These are phyloP conservation scores for Zapus hudsonius DNA, from an alignment of 2,113 vertebrate species.

Conservation along the genomic window DNA sequence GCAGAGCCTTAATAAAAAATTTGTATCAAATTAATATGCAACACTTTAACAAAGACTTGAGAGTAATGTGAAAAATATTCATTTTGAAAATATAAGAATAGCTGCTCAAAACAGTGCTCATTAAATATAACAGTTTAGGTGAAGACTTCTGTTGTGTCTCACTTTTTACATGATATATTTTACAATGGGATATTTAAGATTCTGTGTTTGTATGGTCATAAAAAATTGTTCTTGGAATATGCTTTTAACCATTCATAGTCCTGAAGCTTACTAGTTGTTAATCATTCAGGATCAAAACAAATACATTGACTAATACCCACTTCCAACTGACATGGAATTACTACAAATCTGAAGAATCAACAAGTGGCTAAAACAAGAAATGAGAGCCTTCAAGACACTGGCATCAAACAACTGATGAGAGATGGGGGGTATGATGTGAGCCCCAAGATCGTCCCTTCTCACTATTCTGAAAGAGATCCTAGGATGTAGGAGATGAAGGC, in stretches of 20 bases:
- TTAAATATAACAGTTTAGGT: too few relatives aligned
- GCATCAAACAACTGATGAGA: not conserved
- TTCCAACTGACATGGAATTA: not conserved
- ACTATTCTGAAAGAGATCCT: not conserved
- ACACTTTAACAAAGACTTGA: conserved; percentile 16
- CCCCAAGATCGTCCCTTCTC: not conserved
- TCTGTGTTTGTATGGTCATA: too few relatives aligned
- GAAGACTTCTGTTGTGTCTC: too few relatives aligned
- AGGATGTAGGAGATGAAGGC: not conserved
- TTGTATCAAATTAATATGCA: not conserved
- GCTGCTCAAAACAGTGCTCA: too few relatives aligned
- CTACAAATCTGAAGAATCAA: not conserved
- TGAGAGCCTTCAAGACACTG: not conserved
- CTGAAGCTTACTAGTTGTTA: too few relatives aligned
- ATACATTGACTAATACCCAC: not conserved
- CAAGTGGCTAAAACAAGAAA: not conserved
- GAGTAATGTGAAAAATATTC: too few relatives aligned
- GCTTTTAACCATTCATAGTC: too few relatives aligned
- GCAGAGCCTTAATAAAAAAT: not conserved
- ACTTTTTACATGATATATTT: too few relatives aligned
- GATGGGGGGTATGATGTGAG: not conserved
- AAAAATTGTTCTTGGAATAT: too few relatives aligned
- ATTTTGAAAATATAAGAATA: too few relatives aligned
- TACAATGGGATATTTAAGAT: too few relatives aligned
- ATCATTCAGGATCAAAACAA: conserved; percentile 34